These are phyloP conservation scores for Gonioctena quinquepunctata DNA, from an alignment of 1,140 invertebrate genomes.

Conservation along the genomic window DNA sequence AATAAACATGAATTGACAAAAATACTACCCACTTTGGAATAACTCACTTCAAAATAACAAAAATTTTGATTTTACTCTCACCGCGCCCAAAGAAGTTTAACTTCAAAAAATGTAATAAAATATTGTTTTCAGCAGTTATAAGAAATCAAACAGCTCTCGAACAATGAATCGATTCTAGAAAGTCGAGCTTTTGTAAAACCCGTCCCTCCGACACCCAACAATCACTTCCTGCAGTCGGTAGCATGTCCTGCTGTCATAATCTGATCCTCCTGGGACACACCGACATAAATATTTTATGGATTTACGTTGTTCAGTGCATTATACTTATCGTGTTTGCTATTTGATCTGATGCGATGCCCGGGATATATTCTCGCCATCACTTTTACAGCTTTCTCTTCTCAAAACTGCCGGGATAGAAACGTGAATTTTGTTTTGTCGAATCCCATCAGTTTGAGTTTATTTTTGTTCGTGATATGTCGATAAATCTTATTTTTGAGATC, in stretches of 20 bases:
- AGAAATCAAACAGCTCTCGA: too few relatives aligned
- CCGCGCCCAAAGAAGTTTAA: too few relatives aligned
- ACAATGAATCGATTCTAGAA: background rate
- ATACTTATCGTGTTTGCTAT: constrained; percentile 55
- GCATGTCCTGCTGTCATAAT: constrained; percentile 49
- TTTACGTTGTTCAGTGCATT: constrained; percentile 56
- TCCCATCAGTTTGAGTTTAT: background rate
- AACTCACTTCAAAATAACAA: too few relatives aligned
- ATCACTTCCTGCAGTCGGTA: constrained; percentile 14
- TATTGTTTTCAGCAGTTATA: too few relatives aligned
- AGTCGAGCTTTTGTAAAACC: constrained; percentile 1
- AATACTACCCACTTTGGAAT: too few relatives aligned
- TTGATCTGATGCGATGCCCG: constrained; percentile 46
- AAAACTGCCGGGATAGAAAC: background rate
- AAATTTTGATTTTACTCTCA: too few relatives aligned
- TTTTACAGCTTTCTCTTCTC: constrained; percentile 4
- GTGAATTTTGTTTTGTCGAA: background rate
- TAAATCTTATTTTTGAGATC: background rate
- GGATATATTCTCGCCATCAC: background rate
- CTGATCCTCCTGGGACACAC: constrained; percentile 47
- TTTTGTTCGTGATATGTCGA: background rate
- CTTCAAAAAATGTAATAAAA: too few relatives aligned
- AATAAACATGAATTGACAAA: too few relatives aligned
- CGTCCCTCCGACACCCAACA: background rate
- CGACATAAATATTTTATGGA: constrained; percentile 56